Evolutionary conservation across 1,140 invertebrate genomes (phyloP).

Genomic region (Oedothorax gibbosus): DNA sequence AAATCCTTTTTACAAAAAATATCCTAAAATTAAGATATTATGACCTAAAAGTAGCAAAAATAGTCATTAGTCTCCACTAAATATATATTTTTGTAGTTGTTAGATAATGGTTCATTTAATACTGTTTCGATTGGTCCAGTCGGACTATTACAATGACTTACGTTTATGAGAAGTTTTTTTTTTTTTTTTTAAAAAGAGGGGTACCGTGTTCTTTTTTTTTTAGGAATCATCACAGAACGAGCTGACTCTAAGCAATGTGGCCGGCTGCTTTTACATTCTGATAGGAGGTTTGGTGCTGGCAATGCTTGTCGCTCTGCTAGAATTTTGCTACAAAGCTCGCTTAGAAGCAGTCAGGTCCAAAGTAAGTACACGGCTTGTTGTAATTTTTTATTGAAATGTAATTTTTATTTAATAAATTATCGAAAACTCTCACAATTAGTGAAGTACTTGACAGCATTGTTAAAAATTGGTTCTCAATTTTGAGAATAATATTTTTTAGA

Average conservation of each 20-base stretch:
- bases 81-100: neutral
- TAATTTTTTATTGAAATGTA: neutral
- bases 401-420: neutral
- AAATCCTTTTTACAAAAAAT: neutral
- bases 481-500: too few species aligned
- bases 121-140: too few species aligned
- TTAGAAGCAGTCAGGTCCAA: slow-evolving; percentile 84
- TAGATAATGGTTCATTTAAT: too few species aligned
- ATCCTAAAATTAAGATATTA: neutral
- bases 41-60: neutral
- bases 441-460: too few species aligned
- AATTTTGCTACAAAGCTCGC: slow-evolving; percentile 91
- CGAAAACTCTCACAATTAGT: too few species aligned
- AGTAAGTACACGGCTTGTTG: slow-evolving; percentile 70
- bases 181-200: neutral
- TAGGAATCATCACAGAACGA: slow-evolving; percentile 88
- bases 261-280: slow-evolving; percentile 98
- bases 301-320: slow-evolving; percentile 87
- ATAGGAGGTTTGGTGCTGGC: slow-evolving; percentile 91
- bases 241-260: slow-evolving; percentile 94
- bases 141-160: too few species aligned
- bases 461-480: too few species aligned
- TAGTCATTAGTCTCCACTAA: neutral
- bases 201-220: slow-evolving; percentile 60
- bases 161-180: too few species aligned